These are phyloP conservation scores for Cordilura impudica DNA, from an alignment of 2,888 invertebrate species.

Conservation along the genomic window DNA sequence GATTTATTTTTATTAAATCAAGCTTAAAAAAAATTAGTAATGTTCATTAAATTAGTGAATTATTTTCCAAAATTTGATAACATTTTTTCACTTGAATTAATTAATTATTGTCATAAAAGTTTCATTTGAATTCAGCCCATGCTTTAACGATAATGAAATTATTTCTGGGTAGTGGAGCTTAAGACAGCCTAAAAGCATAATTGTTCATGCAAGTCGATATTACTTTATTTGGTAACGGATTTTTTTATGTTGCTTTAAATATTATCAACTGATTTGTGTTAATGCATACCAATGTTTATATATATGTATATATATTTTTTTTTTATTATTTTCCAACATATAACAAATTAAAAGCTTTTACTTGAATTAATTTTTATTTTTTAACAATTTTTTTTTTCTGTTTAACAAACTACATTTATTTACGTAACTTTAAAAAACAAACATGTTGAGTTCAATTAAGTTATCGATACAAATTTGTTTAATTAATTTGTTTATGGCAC, in stretches of 20 bases:
- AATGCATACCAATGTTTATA: too few relatives aligned
- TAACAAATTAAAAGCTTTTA: neutral
- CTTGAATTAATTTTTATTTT: neutral
- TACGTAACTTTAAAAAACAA: constrained; percentile 37
- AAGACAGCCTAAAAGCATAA: too few relatives aligned
- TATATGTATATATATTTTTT: neutral
- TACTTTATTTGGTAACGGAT: too few relatives aligned
- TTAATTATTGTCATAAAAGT: neutral
- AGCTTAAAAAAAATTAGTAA: too few relatives aligned
- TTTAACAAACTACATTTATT: constrained; percentile 26
- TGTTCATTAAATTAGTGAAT: too few relatives aligned
- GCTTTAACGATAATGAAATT: too few relatives aligned
- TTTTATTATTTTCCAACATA: neutral
- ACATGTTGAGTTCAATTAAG: constrained; percentile 57
- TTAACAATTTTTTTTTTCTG: constrained; percentile 1
- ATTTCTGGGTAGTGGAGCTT: too few relatives aligned
- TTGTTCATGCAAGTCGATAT: too few relatives aligned
- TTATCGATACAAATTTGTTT: constrained; percentile 59
- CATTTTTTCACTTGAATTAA: too few relatives aligned
- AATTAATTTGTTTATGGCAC: constrained; percentile 60
- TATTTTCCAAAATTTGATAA: neutral
- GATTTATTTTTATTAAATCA: too few relatives aligned
- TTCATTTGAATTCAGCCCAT: neutral
- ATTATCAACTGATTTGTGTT: constrained; percentile 3
- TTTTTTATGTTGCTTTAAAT: neutral